Evolutionary conservation across 2,888 invertebrate species (phyloP).

Genomic region (Diarsia brunnea): DNA sequence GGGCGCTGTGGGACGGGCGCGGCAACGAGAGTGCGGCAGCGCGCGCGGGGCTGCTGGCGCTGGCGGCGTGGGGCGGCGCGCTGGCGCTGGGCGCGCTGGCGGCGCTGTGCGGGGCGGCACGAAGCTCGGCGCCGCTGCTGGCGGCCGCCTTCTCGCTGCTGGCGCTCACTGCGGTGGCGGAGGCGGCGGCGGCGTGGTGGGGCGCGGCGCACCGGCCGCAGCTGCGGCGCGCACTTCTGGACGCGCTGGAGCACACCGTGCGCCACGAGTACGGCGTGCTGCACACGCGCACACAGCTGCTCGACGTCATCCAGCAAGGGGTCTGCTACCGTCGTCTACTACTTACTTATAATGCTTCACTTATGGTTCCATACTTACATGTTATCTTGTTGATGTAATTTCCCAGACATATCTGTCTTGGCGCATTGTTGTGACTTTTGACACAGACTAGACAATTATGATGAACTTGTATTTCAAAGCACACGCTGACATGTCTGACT

Average conservation of each 20-base stretch:
- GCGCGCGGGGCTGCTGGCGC: slow-evolving; percentile 82
- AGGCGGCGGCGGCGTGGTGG: slow-evolving; percentile 86
- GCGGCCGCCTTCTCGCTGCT: slow-evolving; percentile 83
- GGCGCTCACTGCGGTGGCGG: slow-evolving; percentile 82
- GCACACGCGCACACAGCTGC: slow-evolving; percentile 78
- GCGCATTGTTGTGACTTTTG: neutral
- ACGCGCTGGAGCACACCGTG: slow-evolving; percentile 76
- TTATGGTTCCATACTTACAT: no score
- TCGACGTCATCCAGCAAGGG: slow-evolving; percentile 84
- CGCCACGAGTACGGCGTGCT: slow-evolving; percentile 81
- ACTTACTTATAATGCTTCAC: slow-evolving; percentile 14
- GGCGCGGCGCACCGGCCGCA: slow-evolving; percentile 83
- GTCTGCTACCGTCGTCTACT: slow-evolving; percentile 63
- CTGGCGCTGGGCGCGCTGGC: slow-evolving; percentile 79
- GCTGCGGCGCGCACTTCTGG: slow-evolving; percentile 79
- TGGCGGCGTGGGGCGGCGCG: slow-evolving; percentile 81
- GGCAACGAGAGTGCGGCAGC: slow-evolving; percentile 78
- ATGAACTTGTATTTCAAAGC: neutral
- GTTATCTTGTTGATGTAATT: no score
- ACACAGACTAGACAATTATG: no score
- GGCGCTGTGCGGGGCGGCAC: slow-evolving; percentile 77
- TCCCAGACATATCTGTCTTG: no score
- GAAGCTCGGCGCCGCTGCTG: slow-evolving; percentile 79
- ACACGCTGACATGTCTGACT: no score
- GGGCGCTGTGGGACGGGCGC: slow-evolving; percentile 85